Evolutionary conservation across 2,113 vertebrate species (phyloP), one percentile per base, ranked within the genome.

Genomic region (Coturnix japonica): DNA sequence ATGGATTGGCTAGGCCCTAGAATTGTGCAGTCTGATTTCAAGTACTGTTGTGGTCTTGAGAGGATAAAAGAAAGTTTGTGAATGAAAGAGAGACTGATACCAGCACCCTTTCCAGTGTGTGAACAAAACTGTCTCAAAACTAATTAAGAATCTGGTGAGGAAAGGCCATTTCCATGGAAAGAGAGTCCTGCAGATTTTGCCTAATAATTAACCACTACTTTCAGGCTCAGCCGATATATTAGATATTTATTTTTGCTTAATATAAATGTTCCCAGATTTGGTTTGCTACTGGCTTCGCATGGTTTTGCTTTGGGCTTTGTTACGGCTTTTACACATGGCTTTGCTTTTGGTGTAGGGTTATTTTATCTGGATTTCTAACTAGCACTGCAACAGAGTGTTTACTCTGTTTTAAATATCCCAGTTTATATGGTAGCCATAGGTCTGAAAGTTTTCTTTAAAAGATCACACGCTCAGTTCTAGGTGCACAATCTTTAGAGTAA

Each of bases 361-460:
- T 82, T 95, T 89, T 63, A 79, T 63, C 67, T 25, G 11, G 30
- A 54, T 85, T 91, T 91, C 71, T 87, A 91, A 66, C 30, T 43
- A 31, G 25, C 41, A 35, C 49, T 43, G 59, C 28, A 89, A 63
- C 54, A 39, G 91, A 91, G 49, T 75, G 53, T 91, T 90, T 81
- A 72, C n/a, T 70, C 43, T 39, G 13, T 81, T 54, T 70, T 79
- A 91, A 84, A 75, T 71, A 81, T 47, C 30, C 35, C 51, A 89
- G 65, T 76, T 82, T 85, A 84, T 90, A 63, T 85, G 22, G 51
- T 19, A 71, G 31, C 1, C 0, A 76, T 69, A 69, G 30, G 22
- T 54, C 60, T 77, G 87, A 73, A 91, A 80, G 17, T 56, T 77
- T 90, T 92, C 56, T 22, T 56, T 31, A 39, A 70, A 93, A 73